Base-by-base conservation (phyloP, 2,888 invertebrate genomes). In the Hypomecis punctinalis region DNA sequence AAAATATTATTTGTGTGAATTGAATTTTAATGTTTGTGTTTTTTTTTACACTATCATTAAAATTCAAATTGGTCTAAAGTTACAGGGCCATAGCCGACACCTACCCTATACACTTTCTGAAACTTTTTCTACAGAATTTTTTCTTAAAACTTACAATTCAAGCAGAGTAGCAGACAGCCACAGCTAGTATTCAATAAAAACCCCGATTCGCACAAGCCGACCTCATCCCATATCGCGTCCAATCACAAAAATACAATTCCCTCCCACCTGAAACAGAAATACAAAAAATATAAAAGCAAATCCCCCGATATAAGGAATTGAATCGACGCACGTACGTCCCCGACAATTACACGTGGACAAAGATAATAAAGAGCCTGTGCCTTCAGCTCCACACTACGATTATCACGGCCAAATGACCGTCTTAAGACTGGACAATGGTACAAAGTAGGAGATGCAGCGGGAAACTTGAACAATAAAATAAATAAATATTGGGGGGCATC, bases 391-490 rank as follows among this genome's bases (percentile, higher is more conserved):
- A 81, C 87, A 83, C 85, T 80, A 78, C 89, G 90, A 91, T 91
- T 90, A 91, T 90, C 85, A 90, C 89, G 90, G 87, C 83, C 81
- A 90, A 89, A 90, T 91, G 90, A 89, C 88, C 89, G 87, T 85
- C 88, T 89, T 85, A 84, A 81, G 81, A 77, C 73, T 71, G 11
- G 52, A 10, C 10, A 58, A 5, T 68, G 82, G 78, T 68, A n/a
- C 68, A 80, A 83, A 66, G 37, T 37, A 7, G 5, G 5, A 43
- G 53, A 36, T 6, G 7, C 37, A 42, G 47, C 47, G 57, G 13
- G 35, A 8, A 10, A 42, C 4, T 1, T 23, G 23, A 23, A 23
- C 23, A 23, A 23, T 23, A 23, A 23, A 23, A 23, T 23, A 23
- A 23, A 23, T 23, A 23, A 23, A 23, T 23, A 23, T 23, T 23